Evolutionary conservation across 2,797 vertebrate genomes (phyloP), one percentile per base, ranked within the genome.

Genomic region (Eospalax fontanierii): DNA sequence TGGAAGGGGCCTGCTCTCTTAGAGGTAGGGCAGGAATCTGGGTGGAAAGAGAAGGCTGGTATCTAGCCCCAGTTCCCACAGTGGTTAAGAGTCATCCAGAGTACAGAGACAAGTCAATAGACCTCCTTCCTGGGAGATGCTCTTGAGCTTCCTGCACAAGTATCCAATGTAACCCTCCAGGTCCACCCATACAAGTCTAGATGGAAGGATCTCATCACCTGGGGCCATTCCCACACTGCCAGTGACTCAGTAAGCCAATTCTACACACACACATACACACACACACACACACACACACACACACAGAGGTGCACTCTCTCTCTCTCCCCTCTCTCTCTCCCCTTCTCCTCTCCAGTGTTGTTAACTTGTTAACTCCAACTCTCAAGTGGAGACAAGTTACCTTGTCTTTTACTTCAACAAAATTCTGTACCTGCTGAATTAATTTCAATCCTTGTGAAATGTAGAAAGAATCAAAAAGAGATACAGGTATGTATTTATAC

Each of bases 391-490:
- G 24, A 94, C 90, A 96, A 95, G 97, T 97, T 95, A 68, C 83
- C 89, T 96, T 88, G 6, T 93, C 89, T 92, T 85, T 92, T 92
- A 94, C 70, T 97, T 73, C 92, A 95, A 87, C 57, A 38, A 94
- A 93, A 84, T 75, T 94, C 74, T 86, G 94, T 96, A 96, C 66
- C 81, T 83, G 97, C 73, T 97, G 97, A 97, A 78, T 88, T 92
- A 93, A 79, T 93, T 97, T 96, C 75, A 98, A 96, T 93, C 96
- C 63, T 63, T 93, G 92, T 66, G 96, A 97, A 85, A 84, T 82
- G 43, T 19, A 95, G 65, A 88, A 82, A 93, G 63, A 92, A 33
- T 50, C 76, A 74, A 84, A 12, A 68, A 33, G 43, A 68, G 24
- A 84, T 70, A 9, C 19, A 18, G 35, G 33, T 71, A 40, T 26